Base-by-base conservation (phyloP, 2,113 vertebrate genomes). In the Takifugu bimaculatus region DNA sequence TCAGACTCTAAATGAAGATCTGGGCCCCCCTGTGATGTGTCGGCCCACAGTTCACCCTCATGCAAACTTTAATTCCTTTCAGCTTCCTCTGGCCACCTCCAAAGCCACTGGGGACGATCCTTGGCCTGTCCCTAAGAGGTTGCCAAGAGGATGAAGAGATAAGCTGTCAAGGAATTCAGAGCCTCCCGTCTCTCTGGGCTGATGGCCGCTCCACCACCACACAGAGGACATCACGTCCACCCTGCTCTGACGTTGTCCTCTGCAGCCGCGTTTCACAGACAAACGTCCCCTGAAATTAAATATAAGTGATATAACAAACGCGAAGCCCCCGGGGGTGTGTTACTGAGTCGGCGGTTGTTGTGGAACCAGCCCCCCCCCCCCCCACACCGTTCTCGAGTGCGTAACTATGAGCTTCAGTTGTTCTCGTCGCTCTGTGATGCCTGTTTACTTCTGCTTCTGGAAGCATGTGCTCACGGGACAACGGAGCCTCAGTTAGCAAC, bases 131-230 rank as follows among this genome's bases (percentile, higher is more conserved):
- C 65, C 71, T 48, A 69, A 75, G 68, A 84, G 79, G 67, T 82
- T 64, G 47, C 69, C 69, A 72, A 78, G 79, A 72, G 77, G 80
- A 80, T 81, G 75, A 83, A 63, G 58, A 79, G 80, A 79, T 80
- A 85, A 83, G 66, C 68, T 57, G 44, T 51, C 64, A 49, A 77
- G 56, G 70, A 81, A 80, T 84, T 83, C 80, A 81, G 79, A 77
- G 75, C 62, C 69, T 76, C 74, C 72, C 67, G 29, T 5, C 29
- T 32, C 60, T 26, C 59, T 66, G n/a, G 50, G 52, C 70, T 55
- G 67, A 62, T 32, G 44, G 67, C 55, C 66, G 70, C 68, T 55
- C 53, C 13, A 14, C 35, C 26, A 5, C 63, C 20, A 60, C 70
- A 79, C 63, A 45, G 65, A 75, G 43, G 55, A 57, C 70, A 72